phyloP scores from a whole-genome alignment of 2,888 invertebrate genomes.

The Portevinia maculata region DNA sequence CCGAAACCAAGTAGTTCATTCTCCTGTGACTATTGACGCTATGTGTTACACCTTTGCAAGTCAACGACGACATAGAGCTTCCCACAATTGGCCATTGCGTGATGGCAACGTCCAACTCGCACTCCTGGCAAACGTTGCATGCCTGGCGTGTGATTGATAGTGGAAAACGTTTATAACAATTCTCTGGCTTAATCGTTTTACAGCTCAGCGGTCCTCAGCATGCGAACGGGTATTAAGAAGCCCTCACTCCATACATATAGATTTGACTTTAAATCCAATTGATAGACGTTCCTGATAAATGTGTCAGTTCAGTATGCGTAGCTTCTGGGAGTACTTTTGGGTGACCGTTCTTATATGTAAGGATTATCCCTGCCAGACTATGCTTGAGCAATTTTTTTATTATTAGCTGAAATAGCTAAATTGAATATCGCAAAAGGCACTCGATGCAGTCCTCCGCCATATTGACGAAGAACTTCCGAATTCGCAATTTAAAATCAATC shows the following conservation, averaged over 20 bases:
- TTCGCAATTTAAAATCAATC: slow-evolving; percentile 46
- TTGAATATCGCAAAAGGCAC: slow-evolving; percentile 2
- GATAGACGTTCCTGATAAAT: slow-evolving; percentile 32
- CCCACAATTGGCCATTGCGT: slow-evolving; percentile 62
- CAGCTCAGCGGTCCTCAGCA: slow-evolving; percentile 16
- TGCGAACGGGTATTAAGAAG: slow-evolving; percentile 5
- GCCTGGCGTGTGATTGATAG: slow-evolving; percentile 65
- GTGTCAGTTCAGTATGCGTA: slow-evolving; percentile 34
- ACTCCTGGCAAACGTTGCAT: slow-evolving; percentile 49
- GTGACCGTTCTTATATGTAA: background rate
- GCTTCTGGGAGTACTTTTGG: background rate
- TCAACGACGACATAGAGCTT: slow-evolving; percentile 20
- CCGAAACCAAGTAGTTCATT: slow-evolving; percentile 35
- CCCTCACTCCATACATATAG: background rate
- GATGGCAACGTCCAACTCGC: slow-evolving; percentile 44
- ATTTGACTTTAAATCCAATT: slow-evolving; percentile 53
- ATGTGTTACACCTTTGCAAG: background rate
- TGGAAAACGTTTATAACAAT: slow-evolving; percentile 48
- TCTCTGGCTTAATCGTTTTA: slow-evolving; percentile 50
- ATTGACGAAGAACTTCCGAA: slow-evolving; percentile 55
- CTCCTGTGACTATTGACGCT: slow-evolving; percentile 27
- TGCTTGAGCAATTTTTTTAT: background rate
- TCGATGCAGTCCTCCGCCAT: slow-evolving; percentile 4
- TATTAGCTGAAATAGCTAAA: background rate
- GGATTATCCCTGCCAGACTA: slow-evolving; percentile 20